phyloP scores from a whole-genome alignment of 2,113 vertebrate species.

The Dascyllus trimaculatus region DNA sequence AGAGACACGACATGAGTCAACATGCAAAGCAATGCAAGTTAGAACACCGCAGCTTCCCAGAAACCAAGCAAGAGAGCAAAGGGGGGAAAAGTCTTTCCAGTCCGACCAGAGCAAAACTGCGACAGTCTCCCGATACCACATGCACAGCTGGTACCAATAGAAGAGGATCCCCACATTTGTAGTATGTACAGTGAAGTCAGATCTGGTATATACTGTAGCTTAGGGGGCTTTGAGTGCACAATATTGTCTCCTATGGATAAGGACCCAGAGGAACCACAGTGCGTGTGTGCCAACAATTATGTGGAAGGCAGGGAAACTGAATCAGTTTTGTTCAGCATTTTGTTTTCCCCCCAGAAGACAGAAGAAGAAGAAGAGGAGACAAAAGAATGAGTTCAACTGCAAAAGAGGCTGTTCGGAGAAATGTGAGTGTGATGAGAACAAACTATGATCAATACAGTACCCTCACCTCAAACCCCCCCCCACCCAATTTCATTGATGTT shows the following conservation, averaged over 20 bases:
- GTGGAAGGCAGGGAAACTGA: conserved; percentile 60
- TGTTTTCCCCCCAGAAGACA: conserved; percentile 54
- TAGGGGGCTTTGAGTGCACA: conserved; percentile 42
- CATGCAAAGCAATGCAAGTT: conserved; percentile 77
- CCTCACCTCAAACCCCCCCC: conserved; percentile 46
- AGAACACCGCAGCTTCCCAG: conserved; percentile 68
- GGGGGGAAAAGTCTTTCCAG: conserved; percentile 31
- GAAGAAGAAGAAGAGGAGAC: conserved; percentile 35
- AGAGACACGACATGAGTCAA: conserved; percentile 67
- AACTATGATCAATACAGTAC: conserved; percentile 74
- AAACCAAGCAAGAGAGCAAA: conserved; percentile 49
- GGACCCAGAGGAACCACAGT: conserved; percentile 67
- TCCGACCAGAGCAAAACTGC: conserved; percentile 72
- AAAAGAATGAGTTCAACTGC: conserved; percentile 44
- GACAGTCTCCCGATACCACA: conserved; percentile 63
- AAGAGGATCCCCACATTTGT: conserved; percentile 32
- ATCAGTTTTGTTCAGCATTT: conserved; percentile 76
- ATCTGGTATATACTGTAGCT: conserved; percentile 40
- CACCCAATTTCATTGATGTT: conserved; percentile 50
- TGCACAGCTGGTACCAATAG: conserved; percentile 66
- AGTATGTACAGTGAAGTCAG: conserved; percentile 21
- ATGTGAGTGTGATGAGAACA: conserved; percentile 66
- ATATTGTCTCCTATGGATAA: conserved; percentile 58
- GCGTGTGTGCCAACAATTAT: conserved; percentile 64
- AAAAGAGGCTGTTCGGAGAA: conserved; percentile 63